These are phyloP conservation scores for Hypomesus transpacificus DNA, from an alignment of 2,113 vertebrate genomes.

Conservation along the genomic window DNA sequence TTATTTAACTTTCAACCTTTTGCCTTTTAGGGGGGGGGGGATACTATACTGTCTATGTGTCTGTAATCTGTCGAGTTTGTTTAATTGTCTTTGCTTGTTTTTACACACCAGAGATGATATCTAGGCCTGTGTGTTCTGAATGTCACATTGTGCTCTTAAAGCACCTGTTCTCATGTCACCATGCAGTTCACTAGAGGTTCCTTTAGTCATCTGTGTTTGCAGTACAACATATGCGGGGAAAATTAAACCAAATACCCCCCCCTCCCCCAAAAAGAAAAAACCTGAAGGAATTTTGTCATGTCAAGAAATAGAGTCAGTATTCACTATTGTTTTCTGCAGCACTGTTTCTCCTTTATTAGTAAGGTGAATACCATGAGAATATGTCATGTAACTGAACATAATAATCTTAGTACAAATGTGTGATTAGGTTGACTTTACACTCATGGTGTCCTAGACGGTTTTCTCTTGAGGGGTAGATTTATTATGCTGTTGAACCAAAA, in stretches of 20 bases:
- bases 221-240: too few species aligned
- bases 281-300: too few species aligned
- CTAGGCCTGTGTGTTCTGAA: constrained; percentile 55
- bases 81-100: constrained; percentile 32
- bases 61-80: constrained; percentile 8
- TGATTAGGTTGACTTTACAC: not conserved
- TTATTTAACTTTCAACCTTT: constrained; percentile 46
- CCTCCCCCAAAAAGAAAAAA: too few species aligned
- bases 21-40: constrained; percentile 41
- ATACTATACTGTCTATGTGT: constrained; percentile 46
- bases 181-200: too few species aligned
- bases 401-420: not conserved
- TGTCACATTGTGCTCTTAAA: constrained; percentile 47
- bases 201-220: too few species aligned
- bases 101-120: constrained; percentile 43
- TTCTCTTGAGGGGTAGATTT: constrained; percentile 41
- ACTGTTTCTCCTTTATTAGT: too few species aligned
- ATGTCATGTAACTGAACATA: constrained; percentile 6
- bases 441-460: not conserved
- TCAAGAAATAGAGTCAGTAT: too few species aligned
- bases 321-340: too few species aligned
- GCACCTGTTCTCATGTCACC: constrained; percentile 48
- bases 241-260: too few species aligned
- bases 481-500: constrained; percentile 61
- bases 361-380: constrained; percentile 6